A percentile compares a stretch with the other conserved stretches of the same genome.
Evolutionary conservation across 30 jellyfish, hydroid and myxozoan genomes (phyloP).

Genomic region (Nemopilema nomurai): DNA sequence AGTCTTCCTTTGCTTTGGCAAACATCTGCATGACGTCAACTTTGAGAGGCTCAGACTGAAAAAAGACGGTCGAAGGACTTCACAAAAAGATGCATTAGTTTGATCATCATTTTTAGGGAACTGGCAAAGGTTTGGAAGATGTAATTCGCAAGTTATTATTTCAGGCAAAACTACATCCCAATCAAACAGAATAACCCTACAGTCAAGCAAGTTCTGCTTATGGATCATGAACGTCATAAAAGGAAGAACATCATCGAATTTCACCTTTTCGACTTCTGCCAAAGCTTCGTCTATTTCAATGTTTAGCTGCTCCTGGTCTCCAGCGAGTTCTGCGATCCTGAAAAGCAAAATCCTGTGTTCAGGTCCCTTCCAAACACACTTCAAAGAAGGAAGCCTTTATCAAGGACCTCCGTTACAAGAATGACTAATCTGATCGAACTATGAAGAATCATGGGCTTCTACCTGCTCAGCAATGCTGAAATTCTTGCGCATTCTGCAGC

Average conservation of each 20-base stretch:
- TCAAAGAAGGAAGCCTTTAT: too few species aligned
- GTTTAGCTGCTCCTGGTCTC: slow-evolving; percentile 31
- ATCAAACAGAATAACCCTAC: too few species aligned
- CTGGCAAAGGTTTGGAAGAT: too few species aligned
- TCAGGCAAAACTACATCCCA: too few species aligned
- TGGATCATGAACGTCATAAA: neutral
- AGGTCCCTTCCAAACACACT: neutral
- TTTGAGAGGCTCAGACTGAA: slow-evolving; percentile 51
- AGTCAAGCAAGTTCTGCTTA: too few species aligned
- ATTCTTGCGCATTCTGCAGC: slow-evolving; percentile 74
- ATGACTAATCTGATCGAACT: neutral
- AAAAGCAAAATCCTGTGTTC: too few species aligned
- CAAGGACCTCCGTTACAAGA: too few species aligned
- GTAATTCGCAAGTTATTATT: too few species aligned
- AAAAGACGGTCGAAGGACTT: neutral
- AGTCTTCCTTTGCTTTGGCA: slow-evolving; percentile 63
- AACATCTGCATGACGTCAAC: slow-evolving; percentile 62
- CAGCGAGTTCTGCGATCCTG: slow-evolving; percentile 57
- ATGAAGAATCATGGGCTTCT: neutral
- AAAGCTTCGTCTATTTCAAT: slow-evolving; percentile 30
- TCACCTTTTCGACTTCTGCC: slow-evolving; percentile 37
- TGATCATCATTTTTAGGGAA: too few species aligned
- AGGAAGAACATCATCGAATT: neutral
- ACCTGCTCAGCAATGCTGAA: slow-evolving; percentile 75
- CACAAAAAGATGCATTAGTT: neutral